Percentiles rank a stretch among this genome's conserved stretches.
Conservation (phyloP, 2,888 invertebrate genomes). For the Cremastobaeus sp. region DNA sequence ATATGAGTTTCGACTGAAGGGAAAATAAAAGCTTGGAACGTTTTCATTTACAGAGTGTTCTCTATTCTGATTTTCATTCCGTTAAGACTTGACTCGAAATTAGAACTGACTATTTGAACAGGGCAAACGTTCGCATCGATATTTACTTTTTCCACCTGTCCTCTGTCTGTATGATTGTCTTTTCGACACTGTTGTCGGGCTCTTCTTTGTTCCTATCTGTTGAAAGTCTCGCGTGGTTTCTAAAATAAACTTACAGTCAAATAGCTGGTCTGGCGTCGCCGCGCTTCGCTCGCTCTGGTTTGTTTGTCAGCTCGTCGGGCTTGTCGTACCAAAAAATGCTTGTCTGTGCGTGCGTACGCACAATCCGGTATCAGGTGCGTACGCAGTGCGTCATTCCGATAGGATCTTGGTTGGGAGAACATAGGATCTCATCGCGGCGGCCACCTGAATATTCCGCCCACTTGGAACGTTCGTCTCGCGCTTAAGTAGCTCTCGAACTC, state of each 20-base stretch:
- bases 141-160: conserved; percentile 52
- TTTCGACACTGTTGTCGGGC: conserved; percentile 30
- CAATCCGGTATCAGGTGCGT: conserved; percentile 75
- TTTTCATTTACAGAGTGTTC: too few relatives aligned
- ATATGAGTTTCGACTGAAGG: too few relatives aligned
- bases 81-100: too few relatives aligned
- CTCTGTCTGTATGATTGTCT: conserved; percentile 37
- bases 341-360: conserved; percentile 61
- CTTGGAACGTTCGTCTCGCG: conserved; percentile 63
- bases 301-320: too few relatives aligned
- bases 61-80: too few relatives aligned
- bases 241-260: conserved; percentile 73
- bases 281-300: conserved; percentile 27
- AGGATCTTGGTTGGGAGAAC: conserved; percentile 69
- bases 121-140: conserved; percentile 12
- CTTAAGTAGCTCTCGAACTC: conserved; percentile 61
- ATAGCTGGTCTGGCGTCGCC: conserved; percentile 65
- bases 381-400: conserved; percentile 77
- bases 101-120: conserved; percentile 12
- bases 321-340: conserved; percentile 17
- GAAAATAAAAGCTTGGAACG: too few relatives aligned
- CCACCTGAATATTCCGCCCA: conserved; percentile 73
- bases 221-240: conserved; percentile 64
- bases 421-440: conserved; percentile 58
- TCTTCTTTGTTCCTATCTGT: conserved; percentile 37